Evolutionary conservation across 2,113 vertebrate genomes (phyloP), one percentile per base, ranked within the genome.

Genomic region (Uria lomvia): DNA sequence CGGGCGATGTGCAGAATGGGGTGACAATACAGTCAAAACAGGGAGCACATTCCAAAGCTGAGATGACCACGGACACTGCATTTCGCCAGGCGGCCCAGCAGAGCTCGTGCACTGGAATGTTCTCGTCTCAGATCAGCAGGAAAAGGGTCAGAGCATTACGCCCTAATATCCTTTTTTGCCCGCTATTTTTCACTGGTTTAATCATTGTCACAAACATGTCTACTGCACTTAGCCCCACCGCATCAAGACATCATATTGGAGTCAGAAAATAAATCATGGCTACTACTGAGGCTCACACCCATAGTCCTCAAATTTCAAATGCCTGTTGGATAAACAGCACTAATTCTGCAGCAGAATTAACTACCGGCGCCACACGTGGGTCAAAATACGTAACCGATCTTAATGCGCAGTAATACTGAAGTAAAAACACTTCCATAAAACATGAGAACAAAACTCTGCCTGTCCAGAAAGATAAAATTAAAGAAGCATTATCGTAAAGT

Each of bases 401-500:
- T 40, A 2, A 8, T 2, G 9, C 1, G 1, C 6, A 22, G 16
- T 2, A 53, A 50, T 0, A 2, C 24, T 6, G 7, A 36, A 40
- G 79, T 43, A 17, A 62, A 86, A 83, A 45, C 15, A 9, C 26
- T 78, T 47, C 79, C 38, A 59, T 19, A 75, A 86, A 86, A 50
- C 43, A 24, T 3, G 29, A 72, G 58, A 83, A 72, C 19, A 26
- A 23, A 22, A 42, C 16, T 55, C 90, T 59, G 58, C 72, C 38
- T 19, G 40, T 47, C 56, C 76, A 76, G 38, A 59, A 59, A 71
- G 77, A 67, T 12, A 50, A 14, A 16, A 14, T 1, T 40, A 67
- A 20, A 50, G 63, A 4, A 52, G 47, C 2, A 7, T n/a, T 42
- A 34, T 1, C 30, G 5, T 30, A 15, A 66, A 40, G 26, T 22